phyloP scores from a whole-genome alignment of 2,113 vertebrate species.

The Zapus hudsonius region DNA sequence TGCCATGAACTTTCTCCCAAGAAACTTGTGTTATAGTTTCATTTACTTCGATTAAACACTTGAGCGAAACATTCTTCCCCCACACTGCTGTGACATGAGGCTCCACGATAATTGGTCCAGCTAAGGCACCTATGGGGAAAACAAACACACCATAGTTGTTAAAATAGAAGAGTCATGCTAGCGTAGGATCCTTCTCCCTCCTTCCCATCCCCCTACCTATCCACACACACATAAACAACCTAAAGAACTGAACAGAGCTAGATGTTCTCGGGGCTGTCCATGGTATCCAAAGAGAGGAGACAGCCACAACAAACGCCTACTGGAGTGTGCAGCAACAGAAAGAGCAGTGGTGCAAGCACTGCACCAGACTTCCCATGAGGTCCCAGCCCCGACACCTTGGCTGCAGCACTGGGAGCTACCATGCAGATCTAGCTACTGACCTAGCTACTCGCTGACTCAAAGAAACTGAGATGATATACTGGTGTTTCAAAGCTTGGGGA shows the following conservation, averaged over 20 bases:
- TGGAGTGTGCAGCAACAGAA: background rate
- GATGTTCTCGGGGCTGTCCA: background rate
- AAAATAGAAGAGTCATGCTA: constrained; percentile 2
- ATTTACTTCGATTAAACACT: constrained; percentile 93
- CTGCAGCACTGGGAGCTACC: background rate
- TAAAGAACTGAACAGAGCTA: background rate
- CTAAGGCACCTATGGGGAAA: constrained; percentile 88
- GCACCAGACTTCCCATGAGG: no score
- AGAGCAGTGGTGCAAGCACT: no score
- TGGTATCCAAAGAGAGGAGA: background rate
- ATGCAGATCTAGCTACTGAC: background rate
- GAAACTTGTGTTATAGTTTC: constrained; percentile 96
- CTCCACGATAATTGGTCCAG: constrained; percentile 92
- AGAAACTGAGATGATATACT: background rate
- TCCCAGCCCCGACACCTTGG: background rate
- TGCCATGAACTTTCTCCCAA: constrained; percentile 93
- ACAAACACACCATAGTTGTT: constrained; percentile 23
- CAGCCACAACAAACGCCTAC: background rate
- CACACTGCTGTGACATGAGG: constrained; percentile 92
- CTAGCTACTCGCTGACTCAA: background rate
- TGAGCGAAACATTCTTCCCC: constrained; percentile 95
- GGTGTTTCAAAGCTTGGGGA: background rate
- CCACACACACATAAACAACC: no score
- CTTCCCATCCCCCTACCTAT: no score
- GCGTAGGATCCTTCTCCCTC: background rate